Conservation (phyloP, 2,113 vertebrate species). For the Gallinago jamesoni region DNA sequence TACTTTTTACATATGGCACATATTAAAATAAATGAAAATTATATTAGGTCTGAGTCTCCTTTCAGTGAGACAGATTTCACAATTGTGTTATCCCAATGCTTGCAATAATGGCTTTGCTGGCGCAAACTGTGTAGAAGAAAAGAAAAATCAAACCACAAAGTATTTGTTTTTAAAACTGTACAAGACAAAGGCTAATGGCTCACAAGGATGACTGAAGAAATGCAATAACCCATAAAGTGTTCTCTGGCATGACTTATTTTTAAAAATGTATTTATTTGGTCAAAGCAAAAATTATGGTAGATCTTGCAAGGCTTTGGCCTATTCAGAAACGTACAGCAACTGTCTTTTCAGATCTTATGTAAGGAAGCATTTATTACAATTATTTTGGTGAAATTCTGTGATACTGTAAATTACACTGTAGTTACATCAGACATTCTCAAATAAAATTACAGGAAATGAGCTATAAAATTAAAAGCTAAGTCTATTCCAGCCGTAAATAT, state of each 20-base stretch:
- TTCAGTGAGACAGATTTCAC: neutral
- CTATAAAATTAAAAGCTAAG: neutral
- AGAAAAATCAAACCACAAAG: conserved; percentile 1
- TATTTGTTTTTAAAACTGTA: neutral
- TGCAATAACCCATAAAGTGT: neutral
- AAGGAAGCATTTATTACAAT: neutral
- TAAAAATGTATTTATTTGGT: neutral
- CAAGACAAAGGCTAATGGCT: neutral
- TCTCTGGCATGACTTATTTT: neutral
- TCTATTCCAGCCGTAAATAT: neutral
- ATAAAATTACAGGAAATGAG: neutral
- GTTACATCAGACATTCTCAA: neutral
- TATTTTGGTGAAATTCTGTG: neutral
- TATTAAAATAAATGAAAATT: conserved; percentile 33
- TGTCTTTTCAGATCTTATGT: neutral
- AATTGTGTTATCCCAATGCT: neutral
- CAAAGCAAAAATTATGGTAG: neutral
- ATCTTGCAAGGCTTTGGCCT: neutral
- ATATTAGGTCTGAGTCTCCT: neutral
- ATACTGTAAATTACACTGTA: neutral
- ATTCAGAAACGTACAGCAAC: neutral
- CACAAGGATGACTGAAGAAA: neutral
- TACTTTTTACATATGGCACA: neutral
- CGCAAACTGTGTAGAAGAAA: neutral
- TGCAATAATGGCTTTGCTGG: neutral